These are phyloP conservation scores for Ptilorrhoa leucosticta DNA, from an alignment of 2,113 vertebrate genomes.

Conservation along the genomic window DNA sequence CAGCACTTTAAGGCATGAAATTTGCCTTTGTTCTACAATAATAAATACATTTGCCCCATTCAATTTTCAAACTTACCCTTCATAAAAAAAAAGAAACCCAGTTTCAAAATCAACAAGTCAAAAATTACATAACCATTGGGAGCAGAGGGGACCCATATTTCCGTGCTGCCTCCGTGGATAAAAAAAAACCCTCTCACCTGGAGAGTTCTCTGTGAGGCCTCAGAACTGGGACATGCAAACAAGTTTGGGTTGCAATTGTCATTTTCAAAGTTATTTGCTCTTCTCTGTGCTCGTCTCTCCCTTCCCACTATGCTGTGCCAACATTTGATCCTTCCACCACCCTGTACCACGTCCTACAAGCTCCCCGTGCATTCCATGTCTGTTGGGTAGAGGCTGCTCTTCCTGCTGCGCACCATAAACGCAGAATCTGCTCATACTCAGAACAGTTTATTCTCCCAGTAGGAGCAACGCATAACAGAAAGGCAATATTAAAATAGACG, in stretches of 20 bases:
- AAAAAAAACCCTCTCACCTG: background rate
- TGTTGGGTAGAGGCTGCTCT: background rate
- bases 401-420: background rate
- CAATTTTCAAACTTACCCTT: background rate
- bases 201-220: background rate
- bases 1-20: background rate
- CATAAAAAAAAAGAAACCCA: background rate
- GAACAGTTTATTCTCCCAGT: conserved; percentile 3
- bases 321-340: background rate
- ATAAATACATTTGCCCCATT: background rate
- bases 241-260: background rate
- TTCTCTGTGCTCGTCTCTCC: too few relatives aligned
- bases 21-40: background rate
- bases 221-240: background rate
- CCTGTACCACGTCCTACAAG: fast-evolving
- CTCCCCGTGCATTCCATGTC: fast-evolving
- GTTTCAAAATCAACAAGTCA: background rate
- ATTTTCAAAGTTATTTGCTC: background rate
- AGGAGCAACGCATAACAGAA: background rate
- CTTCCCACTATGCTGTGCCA: background rate
- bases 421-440: background rate
- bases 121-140: fast-evolving
- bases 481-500: background rate
- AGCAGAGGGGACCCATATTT: background rate
- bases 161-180: background rate